Evolutionary conservation across 2,113 vertebrate species (phyloP), one percentile per base, ranked within the genome.

Genomic region (Tetrao urogallus): DNA sequence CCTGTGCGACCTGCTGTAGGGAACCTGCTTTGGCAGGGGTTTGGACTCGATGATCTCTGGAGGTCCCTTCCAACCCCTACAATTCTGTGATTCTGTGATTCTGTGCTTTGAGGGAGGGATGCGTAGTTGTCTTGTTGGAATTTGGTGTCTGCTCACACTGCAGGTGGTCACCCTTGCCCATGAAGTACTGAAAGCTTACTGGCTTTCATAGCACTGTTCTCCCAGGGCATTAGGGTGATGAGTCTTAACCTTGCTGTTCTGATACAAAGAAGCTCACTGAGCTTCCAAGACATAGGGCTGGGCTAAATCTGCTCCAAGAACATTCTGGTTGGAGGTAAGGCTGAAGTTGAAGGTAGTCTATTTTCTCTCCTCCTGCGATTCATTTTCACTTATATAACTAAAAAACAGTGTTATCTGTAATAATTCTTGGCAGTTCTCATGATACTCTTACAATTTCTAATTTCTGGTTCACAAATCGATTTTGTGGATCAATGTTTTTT

Each of bases 201-300:
- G 40, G 21, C 15, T 54, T 64, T 30, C 40, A 6, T 0, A 0
- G 19, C 1, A 0, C 28, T 36, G 4, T 18, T 72, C 79, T 65
- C 28, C 32, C 18, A 3, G 6, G 21, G 20, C n/a, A 1, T 0
- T 20, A 32, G 65, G 66, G 24, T 66, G 7, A 45, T 58, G 15
- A 12, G 45, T 24, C 25, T 12, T 22, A 66, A 1, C 52, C 2
- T 0, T 21, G 34, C 40, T 71, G 19, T 38, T 74, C 38, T n/a
- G 50, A 10, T 27, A 17, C 12, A 66, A 27, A 47, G 42, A 65
- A 61, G 3, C 18, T 64, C 3, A 32, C 36, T 58, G 72, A 58
- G 58, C 28, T 75, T 75, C 16, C 66, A 58, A 28, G 36, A 28
- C 36, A 27, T 34, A n/a, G 30, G 61, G 27, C 42, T 30, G 43